These are phyloP conservation scores for Atta cephalotes DNA, from an alignment of 1,140 invertebrate species.

Conservation along the genomic window DNA sequence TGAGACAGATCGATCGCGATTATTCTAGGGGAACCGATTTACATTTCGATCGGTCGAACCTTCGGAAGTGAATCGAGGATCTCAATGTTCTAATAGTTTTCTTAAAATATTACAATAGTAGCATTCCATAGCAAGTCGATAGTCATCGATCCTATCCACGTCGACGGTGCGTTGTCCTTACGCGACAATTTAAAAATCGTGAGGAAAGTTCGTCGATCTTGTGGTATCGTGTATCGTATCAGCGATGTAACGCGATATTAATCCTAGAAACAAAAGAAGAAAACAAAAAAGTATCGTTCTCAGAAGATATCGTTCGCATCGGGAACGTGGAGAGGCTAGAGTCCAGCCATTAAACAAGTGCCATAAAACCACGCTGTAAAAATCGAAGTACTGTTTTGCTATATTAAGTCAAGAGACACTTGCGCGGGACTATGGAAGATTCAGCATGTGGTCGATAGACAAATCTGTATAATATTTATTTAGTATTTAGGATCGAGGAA, in stretches of 20 bases:
- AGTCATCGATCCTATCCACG: constrained; percentile 80
- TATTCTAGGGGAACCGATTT: neutral
- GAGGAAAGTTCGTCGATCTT: constrained; percentile 42
- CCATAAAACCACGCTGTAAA: constrained; percentile 66
- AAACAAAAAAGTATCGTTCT: constrained; percentile 1
- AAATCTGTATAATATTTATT: constrained; percentile 73
- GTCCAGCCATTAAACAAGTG: constrained; percentile 69
- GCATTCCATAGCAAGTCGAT: constrained; percentile 82
- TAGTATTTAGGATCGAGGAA: constrained; percentile 17
- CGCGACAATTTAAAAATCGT: constrained; percentile 36
- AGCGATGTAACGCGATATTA: constrained; percentile 60
- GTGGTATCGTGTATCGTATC: constrained; percentile 54
- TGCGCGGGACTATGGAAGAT: constrained; percentile 47
- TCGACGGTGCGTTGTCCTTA: constrained; percentile 66
- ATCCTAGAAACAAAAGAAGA: constrained; percentile 21
- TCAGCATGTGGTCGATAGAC: constrained; percentile 23
- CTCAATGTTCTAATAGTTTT: constrained; percentile 29
- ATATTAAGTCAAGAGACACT: constrained; percentile 58
- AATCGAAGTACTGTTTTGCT: constrained; percentile 48
- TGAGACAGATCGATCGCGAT: neutral
- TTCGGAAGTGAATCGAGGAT: constrained; percentile 12
- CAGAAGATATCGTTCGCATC: constrained; percentile 40
- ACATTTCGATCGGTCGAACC: neutral
- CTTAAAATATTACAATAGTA: constrained; percentile 75
- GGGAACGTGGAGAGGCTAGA: constrained; percentile 48